Evolutionary conservation across 2,113 vertebrate genomes (phyloP), one percentile per base, ranked within the genome.

Genomic region (Numida meleagris): DNA sequence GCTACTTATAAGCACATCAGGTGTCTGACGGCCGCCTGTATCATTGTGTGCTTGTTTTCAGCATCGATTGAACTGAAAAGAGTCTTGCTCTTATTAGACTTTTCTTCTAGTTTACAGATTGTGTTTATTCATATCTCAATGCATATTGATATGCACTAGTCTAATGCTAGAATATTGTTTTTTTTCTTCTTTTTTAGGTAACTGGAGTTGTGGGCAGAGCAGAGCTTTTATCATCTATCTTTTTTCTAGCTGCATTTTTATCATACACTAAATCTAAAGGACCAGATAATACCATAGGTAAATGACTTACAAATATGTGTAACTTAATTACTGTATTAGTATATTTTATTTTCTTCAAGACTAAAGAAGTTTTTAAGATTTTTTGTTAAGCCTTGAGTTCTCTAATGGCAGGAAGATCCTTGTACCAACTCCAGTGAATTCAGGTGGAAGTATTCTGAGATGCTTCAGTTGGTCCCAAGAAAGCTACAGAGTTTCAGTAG

Each of bases 161-260:
- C 12, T 82, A 50, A 9, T 53, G 24, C 12, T 72, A 19, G 36
- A 93, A 29, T 53, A 2, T 0, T 4, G 45, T 50, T 1, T 66
- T 58, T 3, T 77, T 62, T 59, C 65, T 43, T 4, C n/a, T 21
- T 48, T 50, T 94, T 93, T 95, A 99, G 99, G 99, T 99, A 76
- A 99, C 99, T 53, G 99, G 99, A 82, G 99, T 99, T 50, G 99
- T 99, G 43, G 99, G 99, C 88, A 98, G 99, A 98, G 99, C 99
- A 89, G 99, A 99, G 92, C 98, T 99, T 70, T 97, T 99, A 34
- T 99, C 99, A 40, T 99, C 99, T 42, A 99, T 99, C 82, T 99
- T 99, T 95, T 98, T 99, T 55, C 92, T 99, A 92, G 99, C 98
- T 96, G 99, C 99, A 36, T 99, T 99, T 97, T 96, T 99, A 80